These are phyloP conservation scores for Apistogramma diplotaenia DNA, from an alignment of 2,113 vertebrate species.

Conservation along the genomic window DNA sequence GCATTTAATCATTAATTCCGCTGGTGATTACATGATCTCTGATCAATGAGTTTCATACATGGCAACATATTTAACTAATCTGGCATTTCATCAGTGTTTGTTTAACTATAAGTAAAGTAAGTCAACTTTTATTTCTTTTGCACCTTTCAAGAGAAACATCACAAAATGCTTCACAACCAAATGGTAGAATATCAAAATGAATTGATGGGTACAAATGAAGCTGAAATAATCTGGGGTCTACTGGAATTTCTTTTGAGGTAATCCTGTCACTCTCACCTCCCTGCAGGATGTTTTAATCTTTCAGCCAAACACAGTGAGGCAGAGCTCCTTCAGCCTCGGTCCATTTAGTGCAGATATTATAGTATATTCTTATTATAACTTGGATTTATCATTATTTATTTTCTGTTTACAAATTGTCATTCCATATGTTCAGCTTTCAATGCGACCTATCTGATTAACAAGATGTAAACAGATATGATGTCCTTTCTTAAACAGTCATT, in stretches of 20 bases:
- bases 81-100: neutral
- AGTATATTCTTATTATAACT: neutral
- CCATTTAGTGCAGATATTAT: neutral
- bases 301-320: neutral
- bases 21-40: neutral
- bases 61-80: fast-evolving
- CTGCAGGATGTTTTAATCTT: neutral
- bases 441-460: neutral
- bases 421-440: neutral
- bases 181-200: neutral
- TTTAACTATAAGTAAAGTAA: neutral
- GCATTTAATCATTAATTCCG: neutral
- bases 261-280: neutral
- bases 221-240: neutral
- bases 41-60: neutral
- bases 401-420: neutral
- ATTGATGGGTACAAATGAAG: neutral
- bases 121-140: neutral
- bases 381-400: neutral
- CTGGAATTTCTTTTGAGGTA: neutral
- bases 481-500: neutral
- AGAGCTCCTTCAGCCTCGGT: neutral
- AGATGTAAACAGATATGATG: neutral
- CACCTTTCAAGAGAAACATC: neutral
- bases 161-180: neutral